Evolutionary conservation across 2,888 invertebrate species (phyloP), one percentile per base, ranked within the genome.

Genomic region (Macroteleia sp.): DNA sequence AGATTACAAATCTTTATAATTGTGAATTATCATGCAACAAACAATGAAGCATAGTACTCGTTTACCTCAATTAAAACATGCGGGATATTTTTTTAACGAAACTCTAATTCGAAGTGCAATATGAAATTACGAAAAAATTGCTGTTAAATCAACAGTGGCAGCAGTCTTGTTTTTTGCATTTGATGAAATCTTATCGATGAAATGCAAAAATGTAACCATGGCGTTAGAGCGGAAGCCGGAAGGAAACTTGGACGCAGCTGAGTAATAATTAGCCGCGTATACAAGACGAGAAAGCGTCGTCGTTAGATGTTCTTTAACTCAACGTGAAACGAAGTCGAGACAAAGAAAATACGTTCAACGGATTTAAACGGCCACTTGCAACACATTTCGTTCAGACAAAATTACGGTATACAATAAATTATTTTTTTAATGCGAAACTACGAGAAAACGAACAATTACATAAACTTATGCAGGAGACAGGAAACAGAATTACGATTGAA

Each of bases 201-300:
- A 71, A 62, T 62, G 62, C 44, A 73, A 67, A 73, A 73, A 61
- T 66, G 16, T 16, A 66, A 66, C 59, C 39, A 19, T 50, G 32
- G 19, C 16, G 36, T 54, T 46, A 77, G 73, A 79, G 61, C 82
- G 83, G 81, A 83, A 86, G 83, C 82, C 84, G 86, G 86, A 87
- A 86, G 86, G 85, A 87, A 86, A 86, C 82, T 77, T 75, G 71
- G 78, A 77, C 70, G 76, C 74, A 76, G 79, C 82, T 76, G 83
- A 84, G 80, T 83, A 85, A 84, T 85, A 84, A 86, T 86, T 85
- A 87, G 82, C 80, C 70, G 57, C 77, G 79, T 52, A 36, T 41
- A 71, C 61, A 50, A 66, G 67, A 67, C 75, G 79, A 75, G 79
- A 79, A 79, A 79, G 79, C 75, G 71, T 67, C 52, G 75, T 56